Evolutionary conservation across 2,113 vertebrate genomes (phyloP), one percentile per base, ranked within the genome.

Genomic region (Cyrtonyx montezumae): DNA sequence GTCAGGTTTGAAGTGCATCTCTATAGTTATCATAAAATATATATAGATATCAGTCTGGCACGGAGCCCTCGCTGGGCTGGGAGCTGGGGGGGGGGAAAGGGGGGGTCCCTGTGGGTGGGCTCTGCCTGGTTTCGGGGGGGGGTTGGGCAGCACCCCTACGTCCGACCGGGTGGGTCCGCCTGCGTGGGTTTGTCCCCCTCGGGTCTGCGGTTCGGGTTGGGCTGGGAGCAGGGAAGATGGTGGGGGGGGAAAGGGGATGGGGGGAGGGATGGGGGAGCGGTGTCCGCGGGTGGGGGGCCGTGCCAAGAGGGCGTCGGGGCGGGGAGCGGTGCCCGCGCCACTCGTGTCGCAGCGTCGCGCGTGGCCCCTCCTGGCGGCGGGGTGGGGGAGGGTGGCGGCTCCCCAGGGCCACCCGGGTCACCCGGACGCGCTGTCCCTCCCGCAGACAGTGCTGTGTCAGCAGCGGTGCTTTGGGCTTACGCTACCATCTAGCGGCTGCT

Each of bases 401-500:
- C 90, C 82, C 85, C 90, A 59, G 81, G 81, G 82, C 84, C 91
- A 37, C 67, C 55, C 46, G 48, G 81, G 91, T 94, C 86, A 93
- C 55, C 83, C 61, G 66, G 86, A 11, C 74, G 6, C 81, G 67
- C 59, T 11, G 91, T 79, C 87, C 86, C 71, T 61, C 66, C 71
- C 34, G 9, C 80, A 48, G 86, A 30, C 94, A 71, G n/a, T 96
- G 96, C 94, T 94, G 93, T 80, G 92, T 96, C 95, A 96, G 95
- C 93, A 96, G 95, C 94, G 73, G 34, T 91, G 86, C 86, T 77
- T 92, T 68, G 90, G 92, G 9, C 88, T 76, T 42, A 94, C 91
- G 95, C 95, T 95, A 95, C 96, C 95, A 96, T 93, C 96, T 95
- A 94, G 96, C 3, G 96, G 96, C 94, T 84, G 96, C 87, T 91